A percentile compares a stretch with the other conserved stretches of the same genome.
phyloP scores from a whole-genome alignment of 1,140 invertebrate species.

The Hylaeus anthracinus region DNA sequence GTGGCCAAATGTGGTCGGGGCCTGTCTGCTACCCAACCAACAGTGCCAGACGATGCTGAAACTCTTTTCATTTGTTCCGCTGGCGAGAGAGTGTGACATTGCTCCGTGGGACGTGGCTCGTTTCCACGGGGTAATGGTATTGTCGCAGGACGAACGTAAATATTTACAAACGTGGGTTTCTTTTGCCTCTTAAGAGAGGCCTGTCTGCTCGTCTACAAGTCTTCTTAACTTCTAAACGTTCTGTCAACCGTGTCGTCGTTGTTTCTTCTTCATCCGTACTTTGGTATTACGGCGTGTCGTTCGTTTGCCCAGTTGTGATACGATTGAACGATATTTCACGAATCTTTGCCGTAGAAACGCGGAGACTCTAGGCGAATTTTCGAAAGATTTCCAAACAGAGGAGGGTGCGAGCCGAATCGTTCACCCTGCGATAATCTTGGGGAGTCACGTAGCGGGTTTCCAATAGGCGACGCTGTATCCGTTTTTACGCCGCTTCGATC shows the following conservation, averaged over 20 bases:
- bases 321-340: too few relatives aligned
- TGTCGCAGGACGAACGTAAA: background rate
- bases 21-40: conserved; percentile 21
- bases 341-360: too few relatives aligned
- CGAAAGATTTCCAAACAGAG: background rate
- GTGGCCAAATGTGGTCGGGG: conserved; percentile 16
- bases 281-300: too few relatives aligned
- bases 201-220: too few relatives aligned
- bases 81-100: background rate
- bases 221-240: too few relatives aligned
- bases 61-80: background rate
- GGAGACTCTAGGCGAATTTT: background rate
- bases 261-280: too few relatives aligned
- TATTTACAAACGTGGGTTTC: background rate
- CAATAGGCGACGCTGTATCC: conserved; percentile 50
- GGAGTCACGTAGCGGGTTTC: conserved; percentile 35
- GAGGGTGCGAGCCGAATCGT: conserved; percentile 35
- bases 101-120: background rate
- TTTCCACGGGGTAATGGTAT: background rate
- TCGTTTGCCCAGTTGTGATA: too few relatives aligned
- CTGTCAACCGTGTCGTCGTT: too few relatives aligned
- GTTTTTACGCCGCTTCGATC: conserved; percentile 55
- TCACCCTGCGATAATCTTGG: conserved; percentile 48
- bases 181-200: too few relatives aligned
- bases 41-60: conserved; percentile 21